phyloP scores from a whole-genome alignment of 1,140 invertebrate species.

The Steinernema feltiae region DNA sequence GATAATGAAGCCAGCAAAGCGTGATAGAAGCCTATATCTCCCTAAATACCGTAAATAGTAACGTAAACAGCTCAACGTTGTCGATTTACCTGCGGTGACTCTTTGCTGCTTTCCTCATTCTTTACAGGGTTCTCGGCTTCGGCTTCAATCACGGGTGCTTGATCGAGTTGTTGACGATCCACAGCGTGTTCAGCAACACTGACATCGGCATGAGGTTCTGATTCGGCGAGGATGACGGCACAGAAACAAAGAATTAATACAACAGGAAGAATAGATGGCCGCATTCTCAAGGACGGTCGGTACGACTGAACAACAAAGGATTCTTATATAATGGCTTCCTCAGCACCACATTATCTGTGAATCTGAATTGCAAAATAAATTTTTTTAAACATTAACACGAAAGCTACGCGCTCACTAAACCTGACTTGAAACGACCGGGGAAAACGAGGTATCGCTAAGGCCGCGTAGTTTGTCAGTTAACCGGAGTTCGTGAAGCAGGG shows the following conservation, averaged over 20 bases:
- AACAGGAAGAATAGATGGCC: background rate
- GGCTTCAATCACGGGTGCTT: background rate
- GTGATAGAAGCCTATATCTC: constrained; percentile 73
- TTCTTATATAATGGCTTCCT: background rate
- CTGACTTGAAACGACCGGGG: too few relatives aligned
- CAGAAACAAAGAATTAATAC: background rate
- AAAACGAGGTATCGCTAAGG: too few relatives aligned
- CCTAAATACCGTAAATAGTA: constrained; percentile 14
- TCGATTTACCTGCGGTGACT: background rate
- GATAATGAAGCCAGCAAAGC: constrained; percentile 87
- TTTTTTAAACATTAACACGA: background rate
- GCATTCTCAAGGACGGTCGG: background rate
- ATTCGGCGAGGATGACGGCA: background rate
- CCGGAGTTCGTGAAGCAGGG: too few relatives aligned
- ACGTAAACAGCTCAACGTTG: background rate
- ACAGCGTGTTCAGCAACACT: background rate
- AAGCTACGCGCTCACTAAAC: background rate
- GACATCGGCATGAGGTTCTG: background rate
- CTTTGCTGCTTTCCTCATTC: background rate
- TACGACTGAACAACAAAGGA: background rate
- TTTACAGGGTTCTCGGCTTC: background rate
- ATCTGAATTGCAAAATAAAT: background rate
- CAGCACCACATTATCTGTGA: constrained; percentile 3
- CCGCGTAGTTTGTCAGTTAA: too few relatives aligned
- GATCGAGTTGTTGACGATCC: background rate